Evolutionary conservation across 2,888 invertebrate genomes (phyloP), one percentile per base, ranked within the genome.

Genomic region (Alentia gelatinosa): DNA sequence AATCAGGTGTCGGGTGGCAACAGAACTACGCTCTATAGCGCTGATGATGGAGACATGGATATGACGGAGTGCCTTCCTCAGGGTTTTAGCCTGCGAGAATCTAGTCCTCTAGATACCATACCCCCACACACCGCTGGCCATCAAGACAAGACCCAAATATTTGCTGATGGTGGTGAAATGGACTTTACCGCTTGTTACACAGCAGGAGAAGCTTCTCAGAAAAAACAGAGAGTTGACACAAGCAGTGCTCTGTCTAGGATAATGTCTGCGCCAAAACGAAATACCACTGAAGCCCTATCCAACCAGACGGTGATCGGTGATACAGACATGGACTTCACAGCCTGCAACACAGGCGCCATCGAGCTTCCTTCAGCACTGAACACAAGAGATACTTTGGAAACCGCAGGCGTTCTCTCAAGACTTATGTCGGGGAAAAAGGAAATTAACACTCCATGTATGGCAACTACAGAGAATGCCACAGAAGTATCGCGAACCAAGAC

Each of bases 221-320:
- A 15, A 39, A 7, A 79, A 79, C 37, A 39, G 15, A 79, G 39
- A 30, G 15, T 86, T 33, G 86, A 86, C 26, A 33, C 86, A 1
- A 9, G 9, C n/a, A 42, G 19, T 86, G 86, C 47, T 5, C 47
- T 86, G 47, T 86, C 86, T 0, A 86, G 86, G 42, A 86, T 86
- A 30, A 86, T 86, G 86, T 86, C 86, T n/a, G 86, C 86, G 9
- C 47, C 47, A 42, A 86, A n/a, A 42, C 86, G 47, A 86, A 30
- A 30, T n/a, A 86, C 15, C 1, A 26, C 9, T 47, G 42, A n/a
- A 7, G 19, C 56, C 56, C n/a, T 56, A n/a, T 56, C 33, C 30
- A 68, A 68, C 33, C 68, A 79, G 79, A 79, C 35, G 1, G 23
- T 79, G 1, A 39, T 68, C 0, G 39, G 39, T 79, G 39, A 7